phyloP scores from a whole-genome alignment of 2,797 vertebrate species.

The Molossus alvarezi region DNA sequence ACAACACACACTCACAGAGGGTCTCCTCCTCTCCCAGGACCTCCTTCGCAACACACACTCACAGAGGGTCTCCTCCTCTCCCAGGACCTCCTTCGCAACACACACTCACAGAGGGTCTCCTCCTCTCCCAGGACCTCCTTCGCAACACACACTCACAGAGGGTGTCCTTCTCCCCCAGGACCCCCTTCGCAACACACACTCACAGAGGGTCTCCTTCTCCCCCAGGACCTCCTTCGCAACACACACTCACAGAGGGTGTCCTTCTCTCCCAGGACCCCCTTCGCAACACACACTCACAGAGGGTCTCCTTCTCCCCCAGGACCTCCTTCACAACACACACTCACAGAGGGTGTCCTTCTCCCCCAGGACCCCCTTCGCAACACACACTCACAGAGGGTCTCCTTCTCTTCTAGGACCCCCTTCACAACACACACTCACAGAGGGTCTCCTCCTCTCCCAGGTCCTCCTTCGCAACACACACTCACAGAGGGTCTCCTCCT shows the following conservation, averaged over 20 bases:
- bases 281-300: constrained; percentile 47
- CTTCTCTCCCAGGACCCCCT: constrained; percentile 89
- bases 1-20: constrained; percentile 42
- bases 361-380: constrained; percentile 89
- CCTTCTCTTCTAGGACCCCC: constrained; percentile 89
- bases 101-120: constrained; percentile 62
- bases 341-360: constrained; percentile 67
- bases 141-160: constrained; percentile 36
- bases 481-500: constrained; percentile 64
- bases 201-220: constrained; percentile 69
- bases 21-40: constrained; percentile 89
- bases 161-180: constrained; percentile 88
- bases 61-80: constrained; percentile 70
- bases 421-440: constrained; percentile 39
- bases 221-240: constrained; percentile 89
- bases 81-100: constrained; percentile 89
- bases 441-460: constrained; percentile 87
- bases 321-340: constrained; percentile 78
- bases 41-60: neutral
- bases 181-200: constrained; percentile 69
- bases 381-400: constrained; percentile 60
- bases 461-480: constrained; percentile 79
- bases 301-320: constrained; percentile 87
- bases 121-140: constrained; percentile 89
- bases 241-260: constrained; percentile 61